These are phyloP conservation scores for western clawed frog (Xenopus tropicalis) DNA, from an alignment of 2,113 vertebrate genomes.

Conservation along the genomic window UCB_Xtro_10.0 CM004444.2:159597001-159597500, in stretches of 20 bases:
- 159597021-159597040: too few species aligned
- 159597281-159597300: constrained; percentile 38
- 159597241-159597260: constrained; percentile 1
- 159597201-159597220: too few species aligned
- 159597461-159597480: constrained; percentile 12
- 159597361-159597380: constrained; percentile 40
- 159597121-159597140: too few species aligned
- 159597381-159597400: constrained; percentile 21
- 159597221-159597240: too few species aligned
- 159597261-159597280: constrained; percentile 21
- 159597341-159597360: constrained; percentile 43
- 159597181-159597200: too few species aligned
- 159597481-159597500: not conserved
- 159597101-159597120: too few species aligned
- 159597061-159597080: too few species aligned
- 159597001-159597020: too few species aligned
- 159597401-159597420: constrained; percentile 30
- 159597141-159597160: not conserved
- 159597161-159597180: too few species aligned
- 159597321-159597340: constrained; percentile 43
- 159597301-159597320: constrained; percentile 38
- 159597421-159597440: constrained; percentile 36
- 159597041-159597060: too few species aligned
- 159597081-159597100: too few species aligned
- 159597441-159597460: constrained; percentile 4